A percentile compares a stretch with the other conserved stretches of the same genome.
Conservation (phyloP, 2,888 invertebrate genomes). For the Spisula solida region DNA sequence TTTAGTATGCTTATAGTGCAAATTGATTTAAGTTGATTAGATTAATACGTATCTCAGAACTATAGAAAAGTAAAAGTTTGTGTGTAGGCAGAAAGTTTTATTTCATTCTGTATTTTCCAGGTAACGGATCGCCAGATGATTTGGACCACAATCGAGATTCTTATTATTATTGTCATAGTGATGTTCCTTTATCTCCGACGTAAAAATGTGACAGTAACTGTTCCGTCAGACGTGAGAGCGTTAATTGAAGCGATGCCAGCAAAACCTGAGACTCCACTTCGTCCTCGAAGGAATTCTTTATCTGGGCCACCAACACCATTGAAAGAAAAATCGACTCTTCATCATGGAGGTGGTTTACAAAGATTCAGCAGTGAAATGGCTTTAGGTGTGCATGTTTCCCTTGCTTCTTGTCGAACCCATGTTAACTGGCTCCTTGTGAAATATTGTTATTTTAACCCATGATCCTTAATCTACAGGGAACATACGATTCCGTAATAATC, state of each 20-base stretch:
- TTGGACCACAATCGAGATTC: conserved; percentile 74
- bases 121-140: conserved; percentile 77
- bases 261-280: conserved; percentile 47
- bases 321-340: conserved; percentile 53
- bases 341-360: conserved; percentile 61
- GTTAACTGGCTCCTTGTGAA: not conserved
- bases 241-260: conserved; percentile 72
- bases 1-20: too few species aligned
- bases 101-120: conserved; percentile 56
- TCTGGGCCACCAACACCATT: conserved; percentile 70
- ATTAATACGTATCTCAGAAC: too few species aligned
- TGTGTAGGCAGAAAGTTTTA: too few species aligned
- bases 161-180: conserved; percentile 69
- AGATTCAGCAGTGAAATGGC: conserved; percentile 77
- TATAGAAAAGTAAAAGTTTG: too few species aligned
- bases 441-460: not conserved
- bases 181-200: conserved; percentile 67
- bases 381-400: conserved; percentile 68
- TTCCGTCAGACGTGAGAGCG: conserved; percentile 69
- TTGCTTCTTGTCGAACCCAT: not conserved
- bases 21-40: too few species aligned
- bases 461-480: too few species aligned
- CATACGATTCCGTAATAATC: too few species aligned
- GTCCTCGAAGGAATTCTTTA: conserved; percentile 73
- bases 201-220: conserved; percentile 34